A percentile compares a stretch with the other conserved stretches of the same genome.
These are phyloP conservation scores for Tenthredo scrophulariae DNA, from an alignment of 2,888 invertebrate species.

Conservation along the genomic window DNA sequence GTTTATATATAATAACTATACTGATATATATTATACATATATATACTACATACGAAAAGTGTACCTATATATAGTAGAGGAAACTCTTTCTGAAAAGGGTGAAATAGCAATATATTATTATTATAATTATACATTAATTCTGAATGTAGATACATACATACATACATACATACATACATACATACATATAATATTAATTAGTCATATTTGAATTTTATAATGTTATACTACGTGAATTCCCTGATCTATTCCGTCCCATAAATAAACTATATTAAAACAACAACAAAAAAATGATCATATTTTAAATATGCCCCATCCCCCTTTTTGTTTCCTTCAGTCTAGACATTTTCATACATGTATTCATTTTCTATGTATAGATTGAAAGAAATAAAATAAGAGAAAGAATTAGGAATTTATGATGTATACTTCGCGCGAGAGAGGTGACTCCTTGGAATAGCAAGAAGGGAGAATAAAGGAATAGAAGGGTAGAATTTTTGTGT, in stretches of 20 bases:
- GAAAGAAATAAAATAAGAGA: background rate
- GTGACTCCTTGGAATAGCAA: background rate
- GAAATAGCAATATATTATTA: constrained; percentile 34
- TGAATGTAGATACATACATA: constrained; percentile 29
- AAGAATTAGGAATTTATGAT: background rate
- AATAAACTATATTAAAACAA: constrained; percentile 30
- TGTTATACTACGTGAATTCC: constrained; percentile 40
- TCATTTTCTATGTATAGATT: background rate
- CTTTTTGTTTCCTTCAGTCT: background rate
- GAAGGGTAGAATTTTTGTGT: background rate
- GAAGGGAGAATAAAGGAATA: background rate
- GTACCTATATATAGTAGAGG: constrained; percentile 2
- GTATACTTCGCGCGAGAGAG: background rate
- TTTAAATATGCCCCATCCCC: background rate
- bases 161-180: background rate
- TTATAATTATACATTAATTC: constrained; percentile 37
- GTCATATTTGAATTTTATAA: constrained; percentile 49
- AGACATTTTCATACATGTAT: constrained; percentile 10
- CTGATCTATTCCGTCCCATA: constrained; percentile 52
- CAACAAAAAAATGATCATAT: background rate
- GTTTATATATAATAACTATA: constrained; percentile 30
- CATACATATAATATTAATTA: constrained; percentile 17
- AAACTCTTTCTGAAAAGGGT: background rate
- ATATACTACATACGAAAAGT: constrained; percentile 4
- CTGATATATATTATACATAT: background rate